Conservation (phyloP, 2,113 vertebrate genomes). For the Aythya baeri region DNA sequence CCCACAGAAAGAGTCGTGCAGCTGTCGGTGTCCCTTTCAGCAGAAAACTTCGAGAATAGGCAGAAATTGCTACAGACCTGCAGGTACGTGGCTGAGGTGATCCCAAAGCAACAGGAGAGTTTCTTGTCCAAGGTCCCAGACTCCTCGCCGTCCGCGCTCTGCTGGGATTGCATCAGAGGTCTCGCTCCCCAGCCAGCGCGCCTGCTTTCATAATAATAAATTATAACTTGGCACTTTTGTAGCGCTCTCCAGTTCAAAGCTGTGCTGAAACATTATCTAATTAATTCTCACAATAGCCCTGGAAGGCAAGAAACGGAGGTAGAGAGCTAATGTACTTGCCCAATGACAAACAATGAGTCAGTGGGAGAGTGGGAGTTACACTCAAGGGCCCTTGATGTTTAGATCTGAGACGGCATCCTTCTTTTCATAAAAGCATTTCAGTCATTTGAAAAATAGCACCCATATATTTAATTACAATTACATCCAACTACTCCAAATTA, state of each 20-base stretch:
- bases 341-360: slow-evolving; percentile 51
- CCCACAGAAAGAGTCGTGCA: background rate
- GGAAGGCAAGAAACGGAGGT: slow-evolving; percentile 36
- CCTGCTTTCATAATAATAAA: background rate
- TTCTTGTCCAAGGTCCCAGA: accelerated
- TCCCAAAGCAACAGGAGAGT: background rate
- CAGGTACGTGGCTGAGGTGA: background rate
- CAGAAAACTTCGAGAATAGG: background rate
- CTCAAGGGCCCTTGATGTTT: slow-evolving; percentile 5
- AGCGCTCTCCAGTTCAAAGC: slow-evolving; percentile 19
- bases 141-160: accelerated
- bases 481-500: slow-evolving; percentile 1
- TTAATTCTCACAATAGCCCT: slow-evolving; percentile 43
- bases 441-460: background rate
- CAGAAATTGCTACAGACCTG: background rate
- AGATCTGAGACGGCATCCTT: background rate
- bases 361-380: slow-evolving; percentile 39
- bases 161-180: background rate
- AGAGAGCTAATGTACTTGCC: background rate
- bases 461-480: slow-evolving; percentile 4
- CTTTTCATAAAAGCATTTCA: background rate
- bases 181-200: background rate
- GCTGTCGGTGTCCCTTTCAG: background rate
- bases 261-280: slow-evolving; percentile 28
- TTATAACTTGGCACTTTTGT: slow-evolving; percentile 22